phyloP scores from a whole-genome alignment of 2,888 invertebrate species.

The Conops quadrifasciatus region DNA sequence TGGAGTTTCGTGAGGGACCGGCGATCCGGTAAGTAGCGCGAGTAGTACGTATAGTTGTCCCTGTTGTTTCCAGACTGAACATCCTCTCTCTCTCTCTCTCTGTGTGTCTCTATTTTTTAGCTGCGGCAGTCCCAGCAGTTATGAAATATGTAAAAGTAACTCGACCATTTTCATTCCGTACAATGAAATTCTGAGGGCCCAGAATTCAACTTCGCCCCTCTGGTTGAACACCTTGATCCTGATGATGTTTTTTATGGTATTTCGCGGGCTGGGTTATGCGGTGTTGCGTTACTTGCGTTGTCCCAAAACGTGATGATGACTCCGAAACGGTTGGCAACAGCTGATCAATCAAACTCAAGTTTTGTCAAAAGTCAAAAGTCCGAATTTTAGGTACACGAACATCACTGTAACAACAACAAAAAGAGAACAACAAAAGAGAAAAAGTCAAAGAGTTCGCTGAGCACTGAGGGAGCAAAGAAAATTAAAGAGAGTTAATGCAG shows the following conservation, averaged over 20 bases:
- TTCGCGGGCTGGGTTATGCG: conserved; percentile 76
- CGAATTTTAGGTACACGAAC: too few species aligned
- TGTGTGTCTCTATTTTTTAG: conserved; percentile 62
- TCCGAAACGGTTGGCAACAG: conserved; percentile 10
- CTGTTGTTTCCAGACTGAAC: not conserved
- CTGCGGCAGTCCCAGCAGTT: conserved; percentile 75
- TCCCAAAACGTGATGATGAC: conserved; percentile 67
- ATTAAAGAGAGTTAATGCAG: too few species aligned
- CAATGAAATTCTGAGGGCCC: conserved; percentile 72
- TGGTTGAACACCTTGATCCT: conserved; percentile 80
- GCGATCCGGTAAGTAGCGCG: conserved; percentile 70
- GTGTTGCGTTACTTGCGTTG: conserved; percentile 76
- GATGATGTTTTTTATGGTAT: conserved; percentile 75
- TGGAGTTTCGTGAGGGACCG: conserved; percentile 77
- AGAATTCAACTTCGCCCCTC: conserved; percentile 72
- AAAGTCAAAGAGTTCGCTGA: too few species aligned
- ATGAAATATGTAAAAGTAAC: conserved; percentile 71
- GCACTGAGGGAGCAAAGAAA: too few species aligned
- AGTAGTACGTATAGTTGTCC: too few species aligned
- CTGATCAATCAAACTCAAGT: too few species aligned
- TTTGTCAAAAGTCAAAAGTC: too few species aligned
- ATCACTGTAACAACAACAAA: too few species aligned
- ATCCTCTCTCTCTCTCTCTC: not conserved
- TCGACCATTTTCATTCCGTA: conserved; percentile 70
- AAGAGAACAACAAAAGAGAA: too few species aligned